phyloP scores from a whole-genome alignment of 2,113 vertebrate species.

The Crocuta crocuta region DNA sequence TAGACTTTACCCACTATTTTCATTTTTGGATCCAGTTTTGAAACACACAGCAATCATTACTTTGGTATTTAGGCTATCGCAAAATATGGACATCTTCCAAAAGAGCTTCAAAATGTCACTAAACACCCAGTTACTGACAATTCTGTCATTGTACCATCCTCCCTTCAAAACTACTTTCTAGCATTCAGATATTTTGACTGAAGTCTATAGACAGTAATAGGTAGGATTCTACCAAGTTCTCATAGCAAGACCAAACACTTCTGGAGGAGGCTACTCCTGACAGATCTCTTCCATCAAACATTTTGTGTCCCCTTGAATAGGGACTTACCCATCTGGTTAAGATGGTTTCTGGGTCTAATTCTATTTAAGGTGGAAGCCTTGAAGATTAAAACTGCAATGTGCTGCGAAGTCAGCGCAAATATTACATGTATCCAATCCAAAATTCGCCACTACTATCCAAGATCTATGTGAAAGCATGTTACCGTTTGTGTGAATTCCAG shows the following conservation, averaged over 20 bases:
- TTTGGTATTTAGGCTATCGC: conserved; percentile 37
- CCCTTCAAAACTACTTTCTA: conserved; percentile 29
- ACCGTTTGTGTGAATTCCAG: neutral
- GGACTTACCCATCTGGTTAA: neutral
- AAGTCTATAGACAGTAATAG: neutral
- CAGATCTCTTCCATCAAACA: neutral
- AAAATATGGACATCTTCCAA: conserved; percentile 49
- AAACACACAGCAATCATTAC: neutral
- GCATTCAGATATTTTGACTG: conserved; percentile 2
- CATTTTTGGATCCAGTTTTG: conserved; percentile 2
- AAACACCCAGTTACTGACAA: conserved; percentile 33
- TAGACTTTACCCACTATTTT: conserved; percentile 23
- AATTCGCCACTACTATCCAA: no score
- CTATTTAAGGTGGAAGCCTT: neutral
- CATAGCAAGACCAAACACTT: neutral
- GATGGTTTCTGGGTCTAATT: neutral
- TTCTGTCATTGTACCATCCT: neutral
- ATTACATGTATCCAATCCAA: neutral
- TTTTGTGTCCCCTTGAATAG: neutral
- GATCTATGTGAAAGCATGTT: neutral
- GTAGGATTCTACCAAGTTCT: neutral
- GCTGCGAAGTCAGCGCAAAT: neutral
- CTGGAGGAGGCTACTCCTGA: neutral
- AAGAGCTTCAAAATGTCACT: conserved; percentile 58
- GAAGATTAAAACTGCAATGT: conserved; percentile 23